Percentiles rank a stretch among this genome's conserved stretches.
Evolutionary conservation across 2,113 vertebrate species (phyloP).

Genomic region (Plecotus auritus): DNA sequence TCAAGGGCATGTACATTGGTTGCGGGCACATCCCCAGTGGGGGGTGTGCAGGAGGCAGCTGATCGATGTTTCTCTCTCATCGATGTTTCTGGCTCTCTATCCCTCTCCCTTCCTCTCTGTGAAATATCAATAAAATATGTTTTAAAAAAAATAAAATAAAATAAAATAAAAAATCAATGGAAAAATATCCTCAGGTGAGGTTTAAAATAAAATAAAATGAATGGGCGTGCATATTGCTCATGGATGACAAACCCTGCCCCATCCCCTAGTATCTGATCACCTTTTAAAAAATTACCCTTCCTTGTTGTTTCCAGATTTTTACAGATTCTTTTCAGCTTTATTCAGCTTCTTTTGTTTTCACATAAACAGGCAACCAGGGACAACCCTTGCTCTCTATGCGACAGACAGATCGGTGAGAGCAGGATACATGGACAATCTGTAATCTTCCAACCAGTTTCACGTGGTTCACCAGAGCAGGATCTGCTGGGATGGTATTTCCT

Average conservation of each 20-base stretch:
- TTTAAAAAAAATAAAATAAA: too few species aligned
- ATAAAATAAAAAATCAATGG: neutral
- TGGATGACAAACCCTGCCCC: neutral
- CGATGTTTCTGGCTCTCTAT: too few species aligned
- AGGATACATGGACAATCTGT: neutral
- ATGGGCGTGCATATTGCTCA: neutral
- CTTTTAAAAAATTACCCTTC: neutral
- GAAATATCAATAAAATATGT: too few species aligned
- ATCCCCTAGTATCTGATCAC: neutral
- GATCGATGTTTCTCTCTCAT: too few species aligned
- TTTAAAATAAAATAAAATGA: neutral
- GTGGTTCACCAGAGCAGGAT: constrained; percentile 3
- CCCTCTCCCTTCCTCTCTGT: too few species aligned
- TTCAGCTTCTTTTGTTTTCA: constrained; percentile 25
- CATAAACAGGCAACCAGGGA: neutral
- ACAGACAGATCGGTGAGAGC: neutral
- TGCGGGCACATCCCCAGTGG: too few species aligned
- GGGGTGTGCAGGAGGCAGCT: too few species aligned
- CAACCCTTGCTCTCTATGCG: fast-evolving
- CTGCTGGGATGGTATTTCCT: constrained; percentile 6
- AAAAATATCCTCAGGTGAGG: neutral
- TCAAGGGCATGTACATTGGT: too few species aligned
- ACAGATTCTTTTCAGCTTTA: neutral
- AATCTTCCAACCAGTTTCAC: constrained; percentile 10
- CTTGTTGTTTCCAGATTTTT: neutral